phyloP scores from a whole-genome alignment of 2,113 vertebrate species.

The Malurus alboscapulatus region DNA sequence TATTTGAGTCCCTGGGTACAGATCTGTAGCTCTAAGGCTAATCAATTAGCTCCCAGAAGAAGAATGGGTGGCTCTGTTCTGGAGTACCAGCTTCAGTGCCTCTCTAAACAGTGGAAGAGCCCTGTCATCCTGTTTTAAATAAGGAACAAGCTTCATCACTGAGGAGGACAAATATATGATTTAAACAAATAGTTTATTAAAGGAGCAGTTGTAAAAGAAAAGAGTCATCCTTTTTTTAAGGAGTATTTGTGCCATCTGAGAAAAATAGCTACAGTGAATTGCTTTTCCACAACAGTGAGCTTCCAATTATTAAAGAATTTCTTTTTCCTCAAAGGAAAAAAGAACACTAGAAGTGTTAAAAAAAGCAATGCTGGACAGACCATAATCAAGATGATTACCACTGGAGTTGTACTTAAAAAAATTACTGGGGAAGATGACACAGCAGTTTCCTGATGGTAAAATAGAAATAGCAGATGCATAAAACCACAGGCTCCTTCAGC shows the following conservation, averaged over 20 bases:
- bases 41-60: constrained; percentile 41
- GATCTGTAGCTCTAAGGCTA: constrained; percentile 30
- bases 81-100: constrained; percentile 1
- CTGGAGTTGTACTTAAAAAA: background rate
- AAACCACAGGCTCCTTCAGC: background rate
- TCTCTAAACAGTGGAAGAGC: constrained; percentile 32
- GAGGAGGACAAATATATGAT: background rate
- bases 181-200: constrained; percentile 40
- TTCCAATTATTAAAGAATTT: background rate
- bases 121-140: constrained; percentile 18
- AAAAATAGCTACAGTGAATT: background rate
- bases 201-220: background rate
- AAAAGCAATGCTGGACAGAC: background rate
- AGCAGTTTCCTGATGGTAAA: background rate
- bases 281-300: background rate
- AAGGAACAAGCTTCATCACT: background rate
- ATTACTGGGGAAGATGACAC: background rate
- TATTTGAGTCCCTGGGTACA: background rate
- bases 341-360: background rate
- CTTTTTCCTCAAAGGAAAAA: background rate
- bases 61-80: constrained; percentile 53
- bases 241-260: background rate
- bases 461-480: background rate
- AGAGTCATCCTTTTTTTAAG: background rate
- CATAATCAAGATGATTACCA: background rate